A percentile compares a stretch with the other conserved stretches of the same genome.
These are phyloP conservation scores for Hippoglossus stenolepis DNA, from an alignment of 2,113 vertebrate genomes.

Conservation along the genomic window DNA sequence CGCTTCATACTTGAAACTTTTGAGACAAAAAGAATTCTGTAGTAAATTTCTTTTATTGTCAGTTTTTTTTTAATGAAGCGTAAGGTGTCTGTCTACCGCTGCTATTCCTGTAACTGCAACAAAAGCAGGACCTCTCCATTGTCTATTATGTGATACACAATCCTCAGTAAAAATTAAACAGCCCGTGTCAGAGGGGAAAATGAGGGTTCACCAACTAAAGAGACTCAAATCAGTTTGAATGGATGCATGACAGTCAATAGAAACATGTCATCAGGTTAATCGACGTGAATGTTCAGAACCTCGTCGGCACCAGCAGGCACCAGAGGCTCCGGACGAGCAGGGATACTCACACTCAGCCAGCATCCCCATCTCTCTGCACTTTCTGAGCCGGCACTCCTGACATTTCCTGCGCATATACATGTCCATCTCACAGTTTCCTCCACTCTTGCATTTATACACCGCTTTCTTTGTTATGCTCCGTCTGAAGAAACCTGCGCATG, in stretches of 20 bases:
- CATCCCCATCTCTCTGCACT: constrained; percentile 99
- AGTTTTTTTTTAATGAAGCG: too few species aligned
- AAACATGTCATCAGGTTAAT: too few species aligned
- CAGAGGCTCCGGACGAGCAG: background rate
- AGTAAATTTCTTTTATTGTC: background rate
- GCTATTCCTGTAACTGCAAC: too few species aligned
- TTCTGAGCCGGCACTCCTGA: constrained; percentile 95
- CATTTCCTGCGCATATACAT: constrained; percentile 99
- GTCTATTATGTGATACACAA: too few species aligned
- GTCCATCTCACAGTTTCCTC: constrained; percentile 98
- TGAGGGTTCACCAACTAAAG: too few species aligned
- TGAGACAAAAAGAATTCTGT: background rate
- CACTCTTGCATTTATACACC: constrained; percentile 97
- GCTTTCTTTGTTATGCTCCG: constrained; percentile 99
- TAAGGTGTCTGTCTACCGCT: too few species aligned
- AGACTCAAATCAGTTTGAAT: too few species aligned
- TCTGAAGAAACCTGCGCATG: constrained; percentile 92
- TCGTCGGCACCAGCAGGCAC: background rate
- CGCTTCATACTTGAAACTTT: background rate
- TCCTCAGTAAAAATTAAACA: too few species aligned
- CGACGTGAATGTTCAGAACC: background rate
- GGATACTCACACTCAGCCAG: constrained; percentile 96
- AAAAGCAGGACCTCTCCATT: too few species aligned
- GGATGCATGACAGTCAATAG: too few species aligned
- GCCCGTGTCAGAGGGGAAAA: too few species aligned